Conservation (phyloP, 2,113 vertebrate genomes). For the Mustela nigripes region DNA sequence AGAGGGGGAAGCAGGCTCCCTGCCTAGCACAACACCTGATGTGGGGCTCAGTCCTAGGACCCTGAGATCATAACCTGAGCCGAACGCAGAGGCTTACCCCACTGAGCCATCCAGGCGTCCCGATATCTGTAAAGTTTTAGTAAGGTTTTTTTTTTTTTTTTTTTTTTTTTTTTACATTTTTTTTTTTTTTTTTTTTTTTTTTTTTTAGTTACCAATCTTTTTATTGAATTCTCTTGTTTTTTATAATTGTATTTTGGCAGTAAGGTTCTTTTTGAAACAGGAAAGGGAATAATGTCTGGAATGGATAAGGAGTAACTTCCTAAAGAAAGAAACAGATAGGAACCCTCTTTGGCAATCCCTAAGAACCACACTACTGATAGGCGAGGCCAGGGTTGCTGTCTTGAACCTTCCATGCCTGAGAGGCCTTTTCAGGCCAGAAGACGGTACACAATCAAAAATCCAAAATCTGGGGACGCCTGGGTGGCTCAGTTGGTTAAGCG, state of each 20-base stretch:
- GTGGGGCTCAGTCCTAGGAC: too few relatives aligned
- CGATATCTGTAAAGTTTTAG: constrained; percentile 43
- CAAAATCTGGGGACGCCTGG: neutral
- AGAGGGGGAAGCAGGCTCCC: too few relatives aligned
- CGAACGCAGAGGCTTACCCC: too few relatives aligned
- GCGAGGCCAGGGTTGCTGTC: neutral
- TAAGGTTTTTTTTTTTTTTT: constrained; percentile 13
- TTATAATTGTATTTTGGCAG: too few relatives aligned
- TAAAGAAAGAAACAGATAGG: constrained; percentile 13
- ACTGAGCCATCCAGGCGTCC: too few relatives aligned
- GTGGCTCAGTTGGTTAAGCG: too few relatives aligned
- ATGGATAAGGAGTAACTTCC: constrained; percentile 2
- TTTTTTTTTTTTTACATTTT: too few relatives aligned
- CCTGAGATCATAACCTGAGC: too few relatives aligned
- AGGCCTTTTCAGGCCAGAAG: neutral
- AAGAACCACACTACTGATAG: neutral
- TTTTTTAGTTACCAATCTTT: too few relatives aligned
- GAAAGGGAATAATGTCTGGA: constrained; percentile 21
- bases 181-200: too few relatives aligned
- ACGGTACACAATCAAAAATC: neutral
- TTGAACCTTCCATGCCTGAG: neutral
- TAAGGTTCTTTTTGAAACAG: constrained; percentile 26
- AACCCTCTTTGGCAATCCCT: neutral
- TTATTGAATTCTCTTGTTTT: too few relatives aligned
- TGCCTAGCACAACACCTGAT: too few relatives aligned